These are phyloP conservation scores for Polydrusus pterygomalis DNA, from an alignment of 2,888 invertebrate genomes.

Conservation along the genomic window DNA sequence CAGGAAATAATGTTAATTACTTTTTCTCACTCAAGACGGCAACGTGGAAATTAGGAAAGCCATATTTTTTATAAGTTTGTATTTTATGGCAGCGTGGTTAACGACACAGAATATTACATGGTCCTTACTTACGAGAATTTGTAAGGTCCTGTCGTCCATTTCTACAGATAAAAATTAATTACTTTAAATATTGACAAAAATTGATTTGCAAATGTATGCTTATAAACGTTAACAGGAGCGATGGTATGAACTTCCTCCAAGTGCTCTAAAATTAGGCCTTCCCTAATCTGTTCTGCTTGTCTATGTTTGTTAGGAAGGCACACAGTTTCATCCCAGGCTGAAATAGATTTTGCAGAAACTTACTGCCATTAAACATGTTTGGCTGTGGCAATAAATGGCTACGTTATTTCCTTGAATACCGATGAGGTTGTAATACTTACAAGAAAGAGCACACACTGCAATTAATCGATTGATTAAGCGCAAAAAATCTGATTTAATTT, in stretches of 20 bases:
- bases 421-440: neutral
- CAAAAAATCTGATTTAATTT: neutral
- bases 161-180: too few species aligned
- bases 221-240: too few species aligned
- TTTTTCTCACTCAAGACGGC: too few species aligned
- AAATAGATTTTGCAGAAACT: constrained; percentile 1
- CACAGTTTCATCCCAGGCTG: neutral
- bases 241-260: neutral
- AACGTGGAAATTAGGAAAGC: too few species aligned
- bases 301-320: constrained; percentile 2
- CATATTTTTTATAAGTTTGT: too few species aligned
- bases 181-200: too few species aligned
- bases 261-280: neutral
- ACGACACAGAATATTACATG: too few species aligned
- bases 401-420: constrained; percentile 1
- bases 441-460: neutral
- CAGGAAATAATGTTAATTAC: too few species aligned
- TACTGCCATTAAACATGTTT: constrained; percentile 1
- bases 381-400: constrained; percentile 5
- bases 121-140: too few species aligned
- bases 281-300: constrained; percentile 5
- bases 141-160: too few species aligned
- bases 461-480: constrained; percentile 1
- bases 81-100: too few species aligned
- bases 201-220: too few species aligned